Percentiles rank a stretch among this genome's conserved stretches.
Conservation (phyloP, 2,888 invertebrate species). For the Caenorhabditis wallacei region DNA sequence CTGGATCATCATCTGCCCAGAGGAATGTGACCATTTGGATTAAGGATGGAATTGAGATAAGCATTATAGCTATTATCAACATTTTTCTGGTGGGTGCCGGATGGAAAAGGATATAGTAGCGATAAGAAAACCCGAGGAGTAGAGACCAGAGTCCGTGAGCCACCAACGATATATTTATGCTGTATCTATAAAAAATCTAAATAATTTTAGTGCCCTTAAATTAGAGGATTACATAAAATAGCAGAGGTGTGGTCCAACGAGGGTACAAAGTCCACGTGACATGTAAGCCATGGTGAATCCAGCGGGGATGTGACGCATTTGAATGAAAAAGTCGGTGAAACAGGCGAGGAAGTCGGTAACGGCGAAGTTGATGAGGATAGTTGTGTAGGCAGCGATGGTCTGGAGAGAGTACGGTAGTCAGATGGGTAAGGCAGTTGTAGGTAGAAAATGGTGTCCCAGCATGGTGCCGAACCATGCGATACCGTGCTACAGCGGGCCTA, state of each 20-base stretch:
- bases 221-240: conserved; percentile 25
- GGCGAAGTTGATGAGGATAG: conserved; percentile 67
- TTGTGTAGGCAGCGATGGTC: conserved; percentile 65
- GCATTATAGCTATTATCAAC: conserved; percentile 30
- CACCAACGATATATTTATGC: conserved; percentile 52
- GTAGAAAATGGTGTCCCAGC: no score
- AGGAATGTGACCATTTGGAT: conserved; percentile 47
- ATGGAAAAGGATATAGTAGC: conserved; percentile 61
- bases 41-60: conserved; percentile 53
- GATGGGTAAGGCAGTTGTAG: no score
- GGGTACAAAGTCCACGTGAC: conserved; percentile 57
- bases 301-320: conserved; percentile 60
- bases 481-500: no score
- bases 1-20: conserved; percentile 50
- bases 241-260: conserved; percentile 53
- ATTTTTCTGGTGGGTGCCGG: conserved; percentile 47
- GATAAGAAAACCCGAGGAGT: conserved; percentile 56
- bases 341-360: conserved; percentile 66
- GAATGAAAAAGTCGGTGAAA: conserved; percentile 67
- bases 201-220: not conserved
- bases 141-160: conserved; percentile 64
- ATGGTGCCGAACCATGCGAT: no score
- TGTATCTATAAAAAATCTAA: conserved; percentile 56
- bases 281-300: conserved; percentile 62
- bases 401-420: conserved; percentile 5